These are phyloP conservation scores for Aspidiotus destructor DNA, from an alignment of 2,888 invertebrate species.

Conservation along the genomic window DNA sequence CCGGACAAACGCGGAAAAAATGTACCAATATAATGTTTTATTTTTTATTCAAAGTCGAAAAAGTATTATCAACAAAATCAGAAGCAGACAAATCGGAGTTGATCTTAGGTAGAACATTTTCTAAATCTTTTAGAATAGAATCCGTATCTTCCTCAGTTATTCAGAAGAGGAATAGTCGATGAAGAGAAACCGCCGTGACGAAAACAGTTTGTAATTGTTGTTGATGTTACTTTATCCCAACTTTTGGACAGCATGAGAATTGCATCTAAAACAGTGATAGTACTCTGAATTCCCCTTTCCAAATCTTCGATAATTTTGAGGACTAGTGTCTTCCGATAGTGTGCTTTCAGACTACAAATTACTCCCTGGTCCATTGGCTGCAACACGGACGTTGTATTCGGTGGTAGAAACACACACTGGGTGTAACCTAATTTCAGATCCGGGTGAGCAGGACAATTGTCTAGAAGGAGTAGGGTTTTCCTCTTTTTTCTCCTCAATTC, in stretches of 20 bases:
- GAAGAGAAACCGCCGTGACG: constrained; percentile 34
- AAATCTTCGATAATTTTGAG: constrained; percentile 18
- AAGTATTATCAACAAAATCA: too few species aligned
- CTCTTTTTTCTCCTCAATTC: constrained; percentile 31
- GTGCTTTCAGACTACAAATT: constrained; percentile 23
- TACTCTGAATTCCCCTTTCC: constrained; percentile 8
- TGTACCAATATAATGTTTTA: too few species aligned
- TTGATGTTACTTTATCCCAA: constrained; percentile 38
- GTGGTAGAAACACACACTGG: constrained; percentile 16
- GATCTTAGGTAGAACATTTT: neutral
- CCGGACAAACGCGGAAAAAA: neutral
- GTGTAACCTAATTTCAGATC: constrained; percentile 17
- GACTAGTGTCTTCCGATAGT: constrained; percentile 29
- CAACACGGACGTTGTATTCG: constrained; percentile 24
- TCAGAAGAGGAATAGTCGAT: neutral
- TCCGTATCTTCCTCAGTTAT: neutral
- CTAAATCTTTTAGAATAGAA: neutral
- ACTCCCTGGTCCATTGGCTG: constrained; percentile 30
- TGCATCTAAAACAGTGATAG: constrained; percentile 37
- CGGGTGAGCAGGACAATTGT: constrained; percentile 40
- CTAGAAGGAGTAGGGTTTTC: constrained; percentile 39
- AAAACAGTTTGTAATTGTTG: constrained; percentile 38
- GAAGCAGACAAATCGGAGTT: constrained; percentile 36
- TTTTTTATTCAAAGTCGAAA: neutral
- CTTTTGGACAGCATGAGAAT: constrained; percentile 39